These are phyloP conservation scores for Arctopsyche grandis DNA, from an alignment of 1,140 invertebrate species.

Conservation along the genomic window DNA sequence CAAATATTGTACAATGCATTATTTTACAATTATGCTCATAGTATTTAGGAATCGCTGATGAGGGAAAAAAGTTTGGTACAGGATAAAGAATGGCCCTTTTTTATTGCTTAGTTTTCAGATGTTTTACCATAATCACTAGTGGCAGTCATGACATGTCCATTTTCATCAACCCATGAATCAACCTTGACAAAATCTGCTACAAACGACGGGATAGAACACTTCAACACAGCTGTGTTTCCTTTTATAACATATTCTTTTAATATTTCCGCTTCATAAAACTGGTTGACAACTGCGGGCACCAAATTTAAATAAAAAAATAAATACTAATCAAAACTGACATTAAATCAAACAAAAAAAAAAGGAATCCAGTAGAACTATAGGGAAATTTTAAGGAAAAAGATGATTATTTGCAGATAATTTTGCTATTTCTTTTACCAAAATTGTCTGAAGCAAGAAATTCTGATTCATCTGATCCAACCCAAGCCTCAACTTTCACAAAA, in stretches of 20 bases:
- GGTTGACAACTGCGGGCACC: slow-evolving; percentile 78
- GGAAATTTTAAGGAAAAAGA: slow-evolving; percentile 1
- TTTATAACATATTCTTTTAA: slow-evolving; percentile 83
- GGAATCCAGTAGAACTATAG: background rate
- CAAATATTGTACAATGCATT: slow-evolving; percentile 57
- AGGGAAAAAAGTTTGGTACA: slow-evolving; percentile 1
- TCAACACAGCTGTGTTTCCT: slow-evolving; percentile 81
- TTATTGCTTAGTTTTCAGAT: background rate
- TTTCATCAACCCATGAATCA: slow-evolving; percentile 78
- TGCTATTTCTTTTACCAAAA: slow-evolving; percentile 59
- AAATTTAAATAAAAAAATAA: background rate
- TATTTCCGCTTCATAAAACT: slow-evolving; percentile 83
- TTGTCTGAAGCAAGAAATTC: slow-evolving; percentile 69
- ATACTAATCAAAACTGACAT: background rate
- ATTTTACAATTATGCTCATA: slow-evolving; percentile 57
- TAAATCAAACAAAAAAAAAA: background rate
- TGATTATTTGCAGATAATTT: slow-evolving; percentile 6
- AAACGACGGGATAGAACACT: slow-evolving; percentile 84
- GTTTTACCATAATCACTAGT: slow-evolving; percentile 72
- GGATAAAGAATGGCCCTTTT: slow-evolving; percentile 11
- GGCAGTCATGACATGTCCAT: slow-evolving; percentile 69
- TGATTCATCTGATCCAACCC: slow-evolving; percentile 82
- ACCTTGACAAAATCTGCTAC: slow-evolving; percentile 84
- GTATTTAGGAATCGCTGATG: slow-evolving; percentile 49
- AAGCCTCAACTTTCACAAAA: slow-evolving; percentile 89